phyloP scores from a whole-genome alignment of 2,797 vertebrate species.

The Acridotheres tristis region DNA sequence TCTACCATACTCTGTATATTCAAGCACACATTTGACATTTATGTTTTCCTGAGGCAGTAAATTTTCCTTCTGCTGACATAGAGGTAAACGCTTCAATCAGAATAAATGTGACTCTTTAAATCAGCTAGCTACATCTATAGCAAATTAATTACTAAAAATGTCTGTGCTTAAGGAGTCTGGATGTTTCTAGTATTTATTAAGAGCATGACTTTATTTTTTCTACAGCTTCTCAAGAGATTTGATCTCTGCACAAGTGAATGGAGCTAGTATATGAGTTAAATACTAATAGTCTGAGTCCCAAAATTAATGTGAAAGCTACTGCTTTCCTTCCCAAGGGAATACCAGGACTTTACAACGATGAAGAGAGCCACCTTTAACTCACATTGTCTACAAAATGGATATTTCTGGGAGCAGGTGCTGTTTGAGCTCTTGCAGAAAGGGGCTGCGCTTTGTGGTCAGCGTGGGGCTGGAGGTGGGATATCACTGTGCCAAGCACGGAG shows the following conservation, averaged over 20 bases:
- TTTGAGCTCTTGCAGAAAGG: background rate
- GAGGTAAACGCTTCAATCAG: constrained; percentile 53
- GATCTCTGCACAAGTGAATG: background rate
- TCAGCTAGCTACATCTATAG: constrained; percentile 20
- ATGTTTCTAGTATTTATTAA: constrained; percentile 15
- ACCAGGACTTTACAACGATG: background rate
- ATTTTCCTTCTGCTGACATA: constrained; percentile 35
- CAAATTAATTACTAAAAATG: constrained; percentile 34
- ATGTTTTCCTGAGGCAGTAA: constrained; percentile 51
- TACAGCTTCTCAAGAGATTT: background rate
- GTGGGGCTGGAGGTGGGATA: background rate
- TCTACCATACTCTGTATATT: constrained; percentile 33
- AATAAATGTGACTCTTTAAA: constrained; percentile 61
- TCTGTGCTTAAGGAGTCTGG: background rate
- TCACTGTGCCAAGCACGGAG: accelerated
- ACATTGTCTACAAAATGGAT: background rate
- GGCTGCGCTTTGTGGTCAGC: background rate
- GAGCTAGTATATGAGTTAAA: background rate
- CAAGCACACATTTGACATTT: constrained; percentile 53
- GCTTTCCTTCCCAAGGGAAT: background rate
- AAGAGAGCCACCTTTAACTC: background rate
- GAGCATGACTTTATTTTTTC: background rate
- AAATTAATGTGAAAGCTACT: background rate
- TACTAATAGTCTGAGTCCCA: background rate
- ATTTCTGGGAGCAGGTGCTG: background rate